Base-by-base conservation (phyloP, 1,140 invertebrate genomes). In the Oreohelix idahoensis region DNA sequence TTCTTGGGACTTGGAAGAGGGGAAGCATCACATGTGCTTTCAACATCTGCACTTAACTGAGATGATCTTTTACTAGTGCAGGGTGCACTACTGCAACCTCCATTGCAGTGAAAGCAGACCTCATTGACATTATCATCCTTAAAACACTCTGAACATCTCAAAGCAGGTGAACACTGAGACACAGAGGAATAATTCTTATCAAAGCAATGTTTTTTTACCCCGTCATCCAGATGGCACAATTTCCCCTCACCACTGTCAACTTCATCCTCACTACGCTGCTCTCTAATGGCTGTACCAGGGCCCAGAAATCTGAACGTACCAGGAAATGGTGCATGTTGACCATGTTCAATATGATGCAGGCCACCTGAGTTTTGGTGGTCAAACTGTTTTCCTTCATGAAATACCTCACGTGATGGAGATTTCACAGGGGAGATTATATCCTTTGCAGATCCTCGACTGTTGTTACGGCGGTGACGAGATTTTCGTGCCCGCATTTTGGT, bases 101-200 rank as follows among this genome's bases (percentile, higher is more conserved):
- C 90, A 69, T 91, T 89, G 86, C 90, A 92, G 29, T 90, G 89
- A 84, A 89, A 91, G 87, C 91, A 92, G 29, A 91, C 90, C 79
- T 91, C 90, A 84, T 91, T 91, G 66, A 90, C 86, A 80, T 91
- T 91, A 58, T 85, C 87, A 20, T 58, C 4, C 5, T n/a, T 58
- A 29, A 0, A 66, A 32, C 29, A 15, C 75, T 51, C 39, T 15
- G 49, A 36, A 29, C 29, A n/a, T 74, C 71, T 49, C 8, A 26
- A 38, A 39, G 10, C 71, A 13, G 26, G 71, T 39, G 38, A 42
- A 32, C 42, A 26, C 8, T 49, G 20, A 8, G 71, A n/a, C 4
- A 26, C 23, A 4, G 26, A n/a, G 32, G 26, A 39, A 13, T 5
- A 23, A 29, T 74, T n/a, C 8, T n/a, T 49, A 42, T 10, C 15